A percentile compares a stretch with the other conserved stretches of the same genome.
phyloP scores from a whole-genome alignment of 2,888 invertebrate genomes.

The Busseola fusca region DNA sequence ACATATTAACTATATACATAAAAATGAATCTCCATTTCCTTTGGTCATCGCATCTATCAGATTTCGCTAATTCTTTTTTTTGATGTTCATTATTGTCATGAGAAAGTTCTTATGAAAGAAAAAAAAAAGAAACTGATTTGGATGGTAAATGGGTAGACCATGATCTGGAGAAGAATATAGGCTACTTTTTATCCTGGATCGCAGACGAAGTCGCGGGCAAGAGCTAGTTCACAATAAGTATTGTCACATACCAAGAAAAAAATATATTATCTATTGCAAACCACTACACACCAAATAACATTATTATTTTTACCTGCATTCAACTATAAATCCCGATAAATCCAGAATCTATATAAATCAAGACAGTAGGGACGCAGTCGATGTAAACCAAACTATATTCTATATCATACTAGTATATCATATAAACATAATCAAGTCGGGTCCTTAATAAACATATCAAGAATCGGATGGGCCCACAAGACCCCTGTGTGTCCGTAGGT shows the following conservation, averaged over 20 bases:
- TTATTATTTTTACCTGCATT: not conserved
- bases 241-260: not conserved
- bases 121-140: too few relatives aligned
- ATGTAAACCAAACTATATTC: constrained; percentile 59
- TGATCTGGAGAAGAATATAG: too few relatives aligned
- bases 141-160: too few relatives aligned
- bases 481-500: constrained; percentile 52
- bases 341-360: not conserved
- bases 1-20: too few relatives aligned
- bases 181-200: too few relatives aligned
- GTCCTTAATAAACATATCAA: constrained; percentile 82
- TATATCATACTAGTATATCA: constrained; percentile 48
- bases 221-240: not conserved
- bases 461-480: constrained; percentile 70
- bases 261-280: not conserved
- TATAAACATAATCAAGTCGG: constrained; percentile 69
- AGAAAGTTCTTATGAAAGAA: too few relatives aligned
- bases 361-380: constrained; percentile 46
- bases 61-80: too few relatives aligned
- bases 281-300: not conserved
- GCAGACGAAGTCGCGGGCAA: too few relatives aligned
- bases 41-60: too few relatives aligned
- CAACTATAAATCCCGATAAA: not conserved
- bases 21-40: too few relatives aligned
- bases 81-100: too few relatives aligned